Evolutionary conservation across 2,113 vertebrate species (phyloP).

Genomic region (Salminus brasiliensis): DNA sequence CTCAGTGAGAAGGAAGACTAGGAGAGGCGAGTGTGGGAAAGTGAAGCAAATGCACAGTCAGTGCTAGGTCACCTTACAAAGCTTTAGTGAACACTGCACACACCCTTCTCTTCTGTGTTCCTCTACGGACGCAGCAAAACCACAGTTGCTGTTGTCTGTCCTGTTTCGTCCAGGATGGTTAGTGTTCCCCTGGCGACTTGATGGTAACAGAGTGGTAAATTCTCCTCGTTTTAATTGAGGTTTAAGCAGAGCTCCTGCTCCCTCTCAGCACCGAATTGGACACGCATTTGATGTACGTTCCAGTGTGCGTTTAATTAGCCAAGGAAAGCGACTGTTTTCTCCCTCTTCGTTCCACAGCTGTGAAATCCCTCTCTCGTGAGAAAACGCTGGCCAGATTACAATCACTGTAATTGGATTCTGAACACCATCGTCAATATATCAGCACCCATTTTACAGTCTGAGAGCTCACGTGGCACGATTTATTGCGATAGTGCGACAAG

Average conservation of each 20-base stretch:
- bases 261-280: conserved; percentile 2
- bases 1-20: background rate
- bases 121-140: background rate
- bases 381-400: background rate
- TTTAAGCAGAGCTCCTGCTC: conserved; percentile 14
- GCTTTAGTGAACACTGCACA: no score
- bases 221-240: conserved; percentile 11
- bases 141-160: background rate
- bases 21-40: background rate
- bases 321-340: conserved; percentile 4
- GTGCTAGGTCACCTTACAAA: no score
- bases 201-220: background rate
- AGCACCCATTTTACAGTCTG: background rate
- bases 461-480: background rate
- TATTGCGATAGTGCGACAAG: background rate
- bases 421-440: background rate
- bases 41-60: background rate
- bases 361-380: background rate
- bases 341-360: background rate
- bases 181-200: background rate
- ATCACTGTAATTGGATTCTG: background rate
- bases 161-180: background rate
- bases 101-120: no score
- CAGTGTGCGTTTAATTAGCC: conserved; percentile 28
- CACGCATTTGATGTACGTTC: conserved; percentile 41